Evolutionary conservation across 2,888 invertebrate species (phyloP), one percentile per base, ranked within the genome.

Genomic region (Microctonus aethiopoides): DNA sequence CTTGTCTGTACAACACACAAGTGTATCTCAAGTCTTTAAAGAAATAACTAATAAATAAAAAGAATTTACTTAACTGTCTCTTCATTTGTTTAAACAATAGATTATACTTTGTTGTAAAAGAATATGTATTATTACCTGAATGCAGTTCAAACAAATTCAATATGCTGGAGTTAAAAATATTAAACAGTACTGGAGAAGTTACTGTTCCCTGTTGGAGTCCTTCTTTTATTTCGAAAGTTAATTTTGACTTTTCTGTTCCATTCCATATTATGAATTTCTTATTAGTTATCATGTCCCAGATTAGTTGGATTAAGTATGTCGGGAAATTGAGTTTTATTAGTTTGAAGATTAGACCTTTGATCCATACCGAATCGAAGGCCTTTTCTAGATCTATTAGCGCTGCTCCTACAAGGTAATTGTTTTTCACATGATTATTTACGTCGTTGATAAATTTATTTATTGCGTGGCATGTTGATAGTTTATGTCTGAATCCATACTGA

Each of bases 141-240:
- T 74, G 72, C 5, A 74, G 20, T 1, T 65, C 46, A 9, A 72
- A 72, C 0, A 51, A 2, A 5, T 70, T 67, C 13, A 75, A 5
- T 0, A 74, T 64, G 11, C 72, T 59, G 7, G 54, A 39, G 0
- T 68, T 74, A 16, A 51, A 72, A 2, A 75, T 72, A 29, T 57
- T 63, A 29, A 72, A 72, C 4, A 72, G 22, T 24, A 57, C 60
- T 3, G 67, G 72, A 0, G 71, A 72, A n/a, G 68, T 66, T 1
- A 72, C 61, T 0, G 68, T 65, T 1, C 68, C 71, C 16, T 72
- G 71, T 24, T 68, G 65, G 6, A 72, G n/a, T 0, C 68, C 66
- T 20, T 72, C 63, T n/a, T 20, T 22, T 0, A 68, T 62, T 0
- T 34, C 5, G 32, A 62, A 72, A 0, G 34, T 9, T 3, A n/a